Evolutionary conservation across 1,140 invertebrate species (phyloP).

Genomic region (Platyscapa corneri): DNA sequence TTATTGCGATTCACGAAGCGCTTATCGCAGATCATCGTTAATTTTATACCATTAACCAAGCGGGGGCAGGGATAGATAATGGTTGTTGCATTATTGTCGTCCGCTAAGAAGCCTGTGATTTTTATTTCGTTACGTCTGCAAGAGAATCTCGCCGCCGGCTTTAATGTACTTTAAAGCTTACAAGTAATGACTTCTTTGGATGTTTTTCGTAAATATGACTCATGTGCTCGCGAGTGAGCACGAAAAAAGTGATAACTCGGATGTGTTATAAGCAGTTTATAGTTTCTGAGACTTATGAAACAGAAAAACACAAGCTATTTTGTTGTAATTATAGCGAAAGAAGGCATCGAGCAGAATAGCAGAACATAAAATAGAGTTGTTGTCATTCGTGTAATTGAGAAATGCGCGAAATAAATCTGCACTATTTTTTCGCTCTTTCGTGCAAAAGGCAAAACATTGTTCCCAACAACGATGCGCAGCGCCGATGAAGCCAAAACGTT

Average conservation of each 20-base stretch:
- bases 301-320: background rate
- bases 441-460: too few relatives aligned
- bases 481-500: too few relatives aligned
- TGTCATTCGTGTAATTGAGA: background rate
- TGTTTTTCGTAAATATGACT: constrained; percentile 4
- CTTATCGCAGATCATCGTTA: background rate
- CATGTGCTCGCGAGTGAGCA: too few relatives aligned
- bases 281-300: background rate
- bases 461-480: too few relatives aligned
- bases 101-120: too few relatives aligned
- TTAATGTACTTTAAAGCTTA: background rate
- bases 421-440: too few relatives aligned
- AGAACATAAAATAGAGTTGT: background rate
- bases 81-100: background rate
- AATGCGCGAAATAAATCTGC: too few relatives aligned
- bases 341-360: background rate
- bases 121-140: too few relatives aligned
- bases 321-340: too few relatives aligned
- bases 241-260: background rate
- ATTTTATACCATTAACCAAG: background rate
- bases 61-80: too few relatives aligned
- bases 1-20: background rate
- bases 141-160: too few relatives aligned
- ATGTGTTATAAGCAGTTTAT: constrained; percentile 6
- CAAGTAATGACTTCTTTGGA: background rate